Conservation (phyloP, 2,797 vertebrate genomes). For the Lepidocolaptes lacrymiger region DNA sequence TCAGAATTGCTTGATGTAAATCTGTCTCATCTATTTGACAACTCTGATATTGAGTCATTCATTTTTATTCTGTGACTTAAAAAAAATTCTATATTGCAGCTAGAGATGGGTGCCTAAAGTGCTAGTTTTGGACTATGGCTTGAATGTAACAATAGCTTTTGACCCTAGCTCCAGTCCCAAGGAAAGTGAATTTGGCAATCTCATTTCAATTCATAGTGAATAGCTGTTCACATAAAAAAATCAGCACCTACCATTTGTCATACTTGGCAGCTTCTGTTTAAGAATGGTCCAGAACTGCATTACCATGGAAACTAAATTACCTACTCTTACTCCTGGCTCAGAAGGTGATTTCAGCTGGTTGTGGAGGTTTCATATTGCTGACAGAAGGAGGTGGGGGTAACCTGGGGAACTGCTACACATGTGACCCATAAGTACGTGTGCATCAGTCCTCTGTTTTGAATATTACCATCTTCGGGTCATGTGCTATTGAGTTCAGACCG, state of each 20-base stretch:
- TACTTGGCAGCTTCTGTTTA: constrained; percentile 65
- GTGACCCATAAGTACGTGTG: background rate
- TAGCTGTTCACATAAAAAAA: constrained; percentile 71
- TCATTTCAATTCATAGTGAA: constrained; percentile 64
- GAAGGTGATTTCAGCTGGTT: constrained; percentile 70
- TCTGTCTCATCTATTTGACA: constrained; percentile 51
- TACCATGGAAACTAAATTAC: constrained; percentile 64
- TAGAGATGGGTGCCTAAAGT: constrained; percentile 28
- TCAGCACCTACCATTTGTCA: constrained; percentile 64
- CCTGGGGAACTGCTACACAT: background rate
- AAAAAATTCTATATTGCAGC: constrained; percentile 49
- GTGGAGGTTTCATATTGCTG: constrained; percentile 4
- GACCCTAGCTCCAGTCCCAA: constrained; percentile 28
- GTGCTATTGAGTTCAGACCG: background rate
- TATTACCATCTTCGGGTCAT: background rate
- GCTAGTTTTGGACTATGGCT: background rate
- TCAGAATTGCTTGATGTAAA: constrained; percentile 44
- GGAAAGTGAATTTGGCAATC: constrained; percentile 51
- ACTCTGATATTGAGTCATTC: constrained; percentile 50
- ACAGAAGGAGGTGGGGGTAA: constrained; percentile 9
- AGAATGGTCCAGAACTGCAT: constrained; percentile 66
- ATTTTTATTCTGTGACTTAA: constrained; percentile 53
- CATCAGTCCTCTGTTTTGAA: background rate
- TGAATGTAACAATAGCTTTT: constrained; percentile 45
- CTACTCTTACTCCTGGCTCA: constrained; percentile 68